phyloP scores from a whole-genome alignment of 1,140 invertebrate species.

The Drosophila eugracilis region DNA sequence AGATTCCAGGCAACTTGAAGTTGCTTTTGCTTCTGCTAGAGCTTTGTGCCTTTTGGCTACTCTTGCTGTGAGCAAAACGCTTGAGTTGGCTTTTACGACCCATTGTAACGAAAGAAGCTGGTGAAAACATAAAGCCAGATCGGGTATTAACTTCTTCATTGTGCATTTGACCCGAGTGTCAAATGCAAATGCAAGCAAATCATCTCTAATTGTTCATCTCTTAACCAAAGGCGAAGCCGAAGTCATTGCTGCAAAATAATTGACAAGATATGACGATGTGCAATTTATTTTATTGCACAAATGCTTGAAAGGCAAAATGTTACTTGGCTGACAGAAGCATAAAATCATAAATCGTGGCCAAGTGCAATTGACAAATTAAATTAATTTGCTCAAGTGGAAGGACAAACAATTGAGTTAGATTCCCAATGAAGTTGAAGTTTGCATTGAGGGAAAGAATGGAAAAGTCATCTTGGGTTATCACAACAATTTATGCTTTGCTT shows the following conservation, averaged over 20 bases:
- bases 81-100: constrained; percentile 74
- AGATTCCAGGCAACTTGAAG: constrained; percentile 15
- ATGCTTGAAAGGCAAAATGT: constrained; percentile 12
- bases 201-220: constrained; percentile 36
- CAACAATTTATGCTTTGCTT: too few relatives aligned
- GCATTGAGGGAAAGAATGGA: background rate
- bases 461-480: too few relatives aligned
- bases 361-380: constrained; percentile 19
- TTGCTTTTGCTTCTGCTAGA: background rate
- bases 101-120: constrained; percentile 38
- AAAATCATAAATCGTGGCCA: constrained; percentile 1
- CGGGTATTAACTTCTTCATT: constrained; percentile 28
- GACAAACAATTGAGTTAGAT: constrained; percentile 18
- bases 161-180: constrained; percentile 15
- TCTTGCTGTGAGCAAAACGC: constrained; percentile 38
- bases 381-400: constrained; percentile 31
- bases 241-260: constrained; percentile 23
- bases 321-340: constrained; percentile 15
- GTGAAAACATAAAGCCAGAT: constrained; percentile 2
- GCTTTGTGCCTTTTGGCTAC: constrained; percentile 3
- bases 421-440: background rate
- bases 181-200: constrained; percentile 38
- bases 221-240: background rate
- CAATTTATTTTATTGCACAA: constrained; percentile 17
- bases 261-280: constrained; percentile 11